phyloP scores from a whole-genome alignment of 1,140 invertebrate species.

The Anastrepha obliqua region DNA sequence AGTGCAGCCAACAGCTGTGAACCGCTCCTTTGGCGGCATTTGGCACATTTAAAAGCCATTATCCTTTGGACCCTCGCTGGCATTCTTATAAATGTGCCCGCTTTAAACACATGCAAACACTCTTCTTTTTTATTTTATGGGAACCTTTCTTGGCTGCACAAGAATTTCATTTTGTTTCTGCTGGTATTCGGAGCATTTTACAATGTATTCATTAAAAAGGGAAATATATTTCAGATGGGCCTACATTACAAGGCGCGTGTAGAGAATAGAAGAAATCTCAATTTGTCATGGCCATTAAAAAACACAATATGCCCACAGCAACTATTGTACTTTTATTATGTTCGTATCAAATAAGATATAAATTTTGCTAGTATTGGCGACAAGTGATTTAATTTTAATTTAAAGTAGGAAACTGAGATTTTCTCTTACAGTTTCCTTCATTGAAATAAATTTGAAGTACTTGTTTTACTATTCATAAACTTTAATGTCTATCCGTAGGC shows the following conservation, averaged over 20 bases:
- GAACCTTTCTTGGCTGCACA: conserved; percentile 26
- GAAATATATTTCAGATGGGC: conserved; percentile 3
- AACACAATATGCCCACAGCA: not conserved
- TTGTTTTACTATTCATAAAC: too few species aligned
- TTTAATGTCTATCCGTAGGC: too few species aligned
- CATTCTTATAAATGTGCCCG: too few species aligned
- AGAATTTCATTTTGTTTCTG: conserved; percentile 26
- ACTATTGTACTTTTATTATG: not conserved
- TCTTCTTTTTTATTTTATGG: too few species aligned
- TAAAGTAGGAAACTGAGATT: too few species aligned
- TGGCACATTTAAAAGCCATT: conserved; percentile 44
- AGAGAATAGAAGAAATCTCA: not conserved
- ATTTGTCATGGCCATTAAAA: not conserved
- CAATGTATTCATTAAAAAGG: conserved; percentile 8
- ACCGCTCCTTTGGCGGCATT: conserved; percentile 3
- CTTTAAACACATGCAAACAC: too few species aligned
- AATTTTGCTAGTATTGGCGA: too few species aligned
- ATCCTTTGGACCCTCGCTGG: not conserved
- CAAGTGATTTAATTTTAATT: not conserved
- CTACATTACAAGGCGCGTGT: not conserved
- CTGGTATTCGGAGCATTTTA: not conserved
- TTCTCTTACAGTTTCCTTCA: too few species aligned
- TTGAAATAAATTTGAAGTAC: too few species aligned
- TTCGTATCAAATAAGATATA: not conserved
- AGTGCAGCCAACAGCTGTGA: conserved; percentile 10